Evolutionary conservation across 2,888 invertebrate species (phyloP), one percentile per base, ranked within the genome.

Genomic region (Macrosiphum euphorbiae): DNA sequence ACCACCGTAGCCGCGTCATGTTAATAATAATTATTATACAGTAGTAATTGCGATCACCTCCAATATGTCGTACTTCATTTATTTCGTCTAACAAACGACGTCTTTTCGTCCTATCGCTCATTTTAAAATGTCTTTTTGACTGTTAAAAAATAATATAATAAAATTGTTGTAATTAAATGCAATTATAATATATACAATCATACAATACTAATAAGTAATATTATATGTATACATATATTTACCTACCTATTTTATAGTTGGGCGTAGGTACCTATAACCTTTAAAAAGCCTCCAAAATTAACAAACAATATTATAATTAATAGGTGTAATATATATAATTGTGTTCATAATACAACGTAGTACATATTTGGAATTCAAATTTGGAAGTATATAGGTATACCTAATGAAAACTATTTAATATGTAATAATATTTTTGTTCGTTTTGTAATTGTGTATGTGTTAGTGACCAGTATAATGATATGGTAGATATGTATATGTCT

Each of bases 21-120:
- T n/a, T n/a, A 26, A 28, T 58, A 58, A 58, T 58, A 26, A 58
- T 58, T 28, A 58, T 58, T 58, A 58, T 58, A 58, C 58, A 58
- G 58, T 58, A 58, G 58, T 58, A 58, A 58, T 58, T 58, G 58
- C 58, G 58, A 8, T 58, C 58, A 58, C 58, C 58, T 58, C 26
- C 58, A 58, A 84, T 41, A 84, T 84, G 35, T 41, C 35, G 86
- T 47, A 86, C 47, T 86, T 86, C 86, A 86, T 44, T 47, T 47
- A 86, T 28, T 86, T 86, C 86, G 24, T 86, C 47, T 28, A 86
- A 47, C 11, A 86, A 47, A 86, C 86, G 86, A 28, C 86, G 86
- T 86, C 47, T 86, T 86, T 28, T 86, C 44, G 86, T 86, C 26
- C 86, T 47, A 28, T 86, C 47, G 24, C 44, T 24, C 86, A 47